Evolutionary conservation across 2,888 invertebrate genomes (phyloP).

Genomic region (Phoenoteleia sp.): DNA sequence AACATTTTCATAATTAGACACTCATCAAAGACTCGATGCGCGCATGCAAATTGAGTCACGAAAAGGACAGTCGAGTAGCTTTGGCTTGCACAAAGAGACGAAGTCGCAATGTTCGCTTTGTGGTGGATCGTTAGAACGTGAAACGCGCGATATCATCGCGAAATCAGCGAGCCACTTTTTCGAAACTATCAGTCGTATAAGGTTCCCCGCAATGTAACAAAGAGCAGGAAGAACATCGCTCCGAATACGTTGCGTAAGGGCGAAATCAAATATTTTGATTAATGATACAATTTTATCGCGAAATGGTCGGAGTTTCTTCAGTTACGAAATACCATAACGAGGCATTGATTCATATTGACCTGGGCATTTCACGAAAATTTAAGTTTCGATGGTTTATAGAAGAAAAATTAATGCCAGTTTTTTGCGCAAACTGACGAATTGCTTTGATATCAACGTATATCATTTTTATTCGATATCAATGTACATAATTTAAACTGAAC

Average conservation of each 20-base stretch:
- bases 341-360: too few relatives aligned
- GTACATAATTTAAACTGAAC: slow-evolving; percentile 15
- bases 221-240: slow-evolving; percentile 32
- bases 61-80: slow-evolving; percentile 7
- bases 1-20: too few relatives aligned
- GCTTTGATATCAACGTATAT: too few relatives aligned
- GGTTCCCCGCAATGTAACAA: slow-evolving; percentile 26
- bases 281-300: slow-evolving; percentile 9
- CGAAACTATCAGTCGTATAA: slow-evolving; percentile 36
- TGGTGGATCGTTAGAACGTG: slow-evolving; percentile 53
- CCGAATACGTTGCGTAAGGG: slow-evolving; percentile 16
- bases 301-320: not conserved
- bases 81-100: slow-evolving; percentile 24
- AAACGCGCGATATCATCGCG: slow-evolving; percentile 49
- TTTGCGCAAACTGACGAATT: not conserved
- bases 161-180: slow-evolving; percentile 58
- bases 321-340: too few relatives aligned
- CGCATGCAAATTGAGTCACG: slow-evolving; percentile 37
- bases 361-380: too few relatives aligned
- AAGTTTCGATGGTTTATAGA: too few relatives aligned
- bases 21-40: not conserved
- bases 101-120: slow-evolving; percentile 19
- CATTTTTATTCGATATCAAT: slow-evolving; percentile 9
- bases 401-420: too few relatives aligned
- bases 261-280: slow-evolving; percentile 29